phyloP scores from a whole-genome alignment of 2,113 vertebrate genomes.

The Pluvianellus socialis region DNA sequence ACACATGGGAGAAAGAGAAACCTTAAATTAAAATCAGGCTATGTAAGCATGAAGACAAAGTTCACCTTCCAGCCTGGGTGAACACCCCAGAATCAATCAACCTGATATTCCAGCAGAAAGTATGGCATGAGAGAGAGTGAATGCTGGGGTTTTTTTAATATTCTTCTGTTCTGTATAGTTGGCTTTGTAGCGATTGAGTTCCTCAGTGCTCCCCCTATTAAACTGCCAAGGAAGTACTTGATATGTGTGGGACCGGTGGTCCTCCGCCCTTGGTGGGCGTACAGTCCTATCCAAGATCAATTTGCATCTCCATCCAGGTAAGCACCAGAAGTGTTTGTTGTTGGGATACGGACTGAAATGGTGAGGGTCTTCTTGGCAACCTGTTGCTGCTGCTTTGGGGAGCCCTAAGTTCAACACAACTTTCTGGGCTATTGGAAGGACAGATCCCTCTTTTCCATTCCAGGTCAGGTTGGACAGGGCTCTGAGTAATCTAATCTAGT shows the following conservation, averaged over 20 bases:
- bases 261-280: not conserved
- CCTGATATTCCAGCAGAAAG: not conserved
- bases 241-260: not conserved
- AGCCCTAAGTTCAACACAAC: not conserved
- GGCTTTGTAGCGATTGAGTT: not conserved
- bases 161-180: not conserved
- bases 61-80: constrained; percentile 13
- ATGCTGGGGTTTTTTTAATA: not conserved
- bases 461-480: not conserved
- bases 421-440: not conserved
- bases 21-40: constrained; percentile 31
- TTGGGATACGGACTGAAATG: not conserved
- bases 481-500: not conserved
- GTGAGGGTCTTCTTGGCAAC: not conserved
- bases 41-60: not conserved
- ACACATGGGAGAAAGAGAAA: not conserved
- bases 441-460: not conserved
- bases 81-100: constrained; percentile 21
- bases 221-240: rapidly evolving
- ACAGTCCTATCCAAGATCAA: not conserved
- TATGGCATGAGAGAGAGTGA: not conserved
- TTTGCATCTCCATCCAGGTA: not conserved
- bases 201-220: not conserved
- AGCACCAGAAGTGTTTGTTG: not conserved
- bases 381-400: not conserved